These are phyloP conservation scores for Meganola albula DNA, from an alignment of 2,888 invertebrate genomes.

Conservation along the genomic window DNA sequence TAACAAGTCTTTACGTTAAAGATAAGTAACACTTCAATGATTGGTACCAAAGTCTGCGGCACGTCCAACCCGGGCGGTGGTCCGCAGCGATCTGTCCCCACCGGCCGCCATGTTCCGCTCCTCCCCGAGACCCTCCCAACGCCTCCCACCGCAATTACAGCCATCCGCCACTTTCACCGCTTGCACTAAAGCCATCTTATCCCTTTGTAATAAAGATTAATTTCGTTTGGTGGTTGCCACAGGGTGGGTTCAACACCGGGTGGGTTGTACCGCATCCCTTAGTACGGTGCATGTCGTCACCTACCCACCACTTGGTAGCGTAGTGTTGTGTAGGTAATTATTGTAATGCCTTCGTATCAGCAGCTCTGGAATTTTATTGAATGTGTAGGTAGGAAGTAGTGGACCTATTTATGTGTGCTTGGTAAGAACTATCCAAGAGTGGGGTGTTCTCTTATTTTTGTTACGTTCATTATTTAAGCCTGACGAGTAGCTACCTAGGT, in stretches of 20 bases:
- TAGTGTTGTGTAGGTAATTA: conserved; percentile 36
- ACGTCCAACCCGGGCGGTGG: conserved; percentile 45
- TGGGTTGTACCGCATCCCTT: conserved; percentile 62
- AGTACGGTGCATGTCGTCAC: conserved; percentile 58
- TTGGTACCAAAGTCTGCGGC: too few species aligned
- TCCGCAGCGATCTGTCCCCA: conserved; percentile 63
- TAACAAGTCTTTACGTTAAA: too few species aligned
- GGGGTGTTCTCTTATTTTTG: too few species aligned
- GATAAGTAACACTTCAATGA: too few species aligned
- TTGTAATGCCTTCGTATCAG: conserved; percentile 37
- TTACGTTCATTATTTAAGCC: too few species aligned
- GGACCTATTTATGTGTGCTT: conserved; percentile 12
- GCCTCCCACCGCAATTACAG: conserved; percentile 67
- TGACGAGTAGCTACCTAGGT: background rate
- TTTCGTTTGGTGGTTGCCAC: conserved; percentile 37
- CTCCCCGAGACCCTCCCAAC: conserved; percentile 71
- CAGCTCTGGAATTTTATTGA: conserved; percentile 31
- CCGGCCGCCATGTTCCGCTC: conserved; percentile 66
- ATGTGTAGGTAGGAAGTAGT: conserved; percentile 15
- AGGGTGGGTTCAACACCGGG: conserved; percentile 37
- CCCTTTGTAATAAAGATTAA: conserved; percentile 61
- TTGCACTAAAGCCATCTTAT: conserved; percentile 60
- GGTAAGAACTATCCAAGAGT: conserved; percentile 13
- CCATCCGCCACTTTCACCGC: conserved; percentile 46
- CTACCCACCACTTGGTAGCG: conserved; percentile 51